Conservation (phyloP, 2,113 vertebrate genomes). For the Ammodytes marinus region DNA sequence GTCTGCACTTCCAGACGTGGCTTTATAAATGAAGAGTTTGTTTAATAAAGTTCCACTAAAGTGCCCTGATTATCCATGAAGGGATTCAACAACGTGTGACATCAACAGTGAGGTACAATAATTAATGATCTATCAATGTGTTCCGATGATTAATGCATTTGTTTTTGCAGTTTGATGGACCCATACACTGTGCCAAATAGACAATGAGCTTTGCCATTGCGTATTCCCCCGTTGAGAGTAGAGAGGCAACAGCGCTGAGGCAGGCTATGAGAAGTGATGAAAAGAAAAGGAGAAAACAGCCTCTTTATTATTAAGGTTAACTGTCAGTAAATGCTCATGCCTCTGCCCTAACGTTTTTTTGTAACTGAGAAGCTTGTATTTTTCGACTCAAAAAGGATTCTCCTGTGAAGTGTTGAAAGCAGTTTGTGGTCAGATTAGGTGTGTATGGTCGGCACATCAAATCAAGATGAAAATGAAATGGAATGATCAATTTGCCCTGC, state of each 20-base stretch:
- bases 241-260: constrained; percentile 41
- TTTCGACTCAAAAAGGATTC: constrained; percentile 55
- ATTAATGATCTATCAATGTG: constrained; percentile 82
- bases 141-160: constrained; percentile 83
- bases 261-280: constrained; percentile 54
- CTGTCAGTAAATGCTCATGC: constrained; percentile 67
- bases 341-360: constrained; percentile 53
- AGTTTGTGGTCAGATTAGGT: constrained; percentile 76
- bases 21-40: constrained; percentile 72
- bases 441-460: constrained; percentile 78
- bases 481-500: constrained; percentile 85
- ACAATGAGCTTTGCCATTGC: constrained; percentile 71
- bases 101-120: constrained; percentile 79
- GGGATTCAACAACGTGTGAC: constrained; percentile 80
- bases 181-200: constrained; percentile 75
- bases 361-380: constrained; percentile 63
- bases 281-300: constrained; percentile 46
- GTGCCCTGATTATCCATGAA: constrained; percentile 75
- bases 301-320: constrained; percentile 76
- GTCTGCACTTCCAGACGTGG: constrained; percentile 48
- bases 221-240: constrained; percentile 68
- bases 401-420: constrained; percentile 76
- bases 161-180: constrained; percentile 82
- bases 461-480: constrained; percentile 85
- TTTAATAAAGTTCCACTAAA: constrained; percentile 79